These are phyloP conservation scores for Parasteatoda tepidariorum DNA, from an alignment of 1,140 invertebrate genomes.

Conservation along the genomic window DNA sequence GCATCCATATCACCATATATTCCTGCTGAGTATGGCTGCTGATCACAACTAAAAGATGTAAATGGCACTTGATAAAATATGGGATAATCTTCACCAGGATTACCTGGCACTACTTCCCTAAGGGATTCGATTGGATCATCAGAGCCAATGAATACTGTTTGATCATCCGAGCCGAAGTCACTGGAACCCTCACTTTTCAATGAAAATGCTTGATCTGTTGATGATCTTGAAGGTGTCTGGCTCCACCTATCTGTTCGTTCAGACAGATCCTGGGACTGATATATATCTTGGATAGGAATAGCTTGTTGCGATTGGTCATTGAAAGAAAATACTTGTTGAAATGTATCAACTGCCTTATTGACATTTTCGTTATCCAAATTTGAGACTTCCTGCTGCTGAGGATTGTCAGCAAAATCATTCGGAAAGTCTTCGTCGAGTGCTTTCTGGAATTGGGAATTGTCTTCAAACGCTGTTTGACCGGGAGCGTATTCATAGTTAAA, in stretches of 20 bases:
- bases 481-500: too few species aligned
- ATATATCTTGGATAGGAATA: too few species aligned
- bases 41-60: constrained; percentile 68
- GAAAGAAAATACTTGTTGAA: too few species aligned
- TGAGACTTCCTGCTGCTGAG: neutral
- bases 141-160: neutral
- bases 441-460: neutral
- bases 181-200: neutral
- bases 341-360: too few species aligned
- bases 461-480: too few species aligned
- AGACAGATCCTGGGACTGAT: neutral
- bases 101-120: constrained; percentile 65
- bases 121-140: constrained; percentile 46
- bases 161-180: neutral
- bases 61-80: constrained; percentile 66
- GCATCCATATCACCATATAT: constrained; percentile 70
- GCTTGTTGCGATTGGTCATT: too few species aligned
- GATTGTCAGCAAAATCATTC: neutral
- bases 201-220: neutral
- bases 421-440: neutral
- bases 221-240: neutral
- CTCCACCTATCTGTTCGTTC: neutral
- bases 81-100: constrained; percentile 69
- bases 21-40: constrained; percentile 68
- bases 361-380: too few species aligned